A percentile compares a stretch with the other conserved stretches of the same genome.
These are phyloP conservation scores for Schlechtendalia chinensis DNA, from an alignment of 1,140 invertebrate genomes.

Conservation along the genomic window DNA sequence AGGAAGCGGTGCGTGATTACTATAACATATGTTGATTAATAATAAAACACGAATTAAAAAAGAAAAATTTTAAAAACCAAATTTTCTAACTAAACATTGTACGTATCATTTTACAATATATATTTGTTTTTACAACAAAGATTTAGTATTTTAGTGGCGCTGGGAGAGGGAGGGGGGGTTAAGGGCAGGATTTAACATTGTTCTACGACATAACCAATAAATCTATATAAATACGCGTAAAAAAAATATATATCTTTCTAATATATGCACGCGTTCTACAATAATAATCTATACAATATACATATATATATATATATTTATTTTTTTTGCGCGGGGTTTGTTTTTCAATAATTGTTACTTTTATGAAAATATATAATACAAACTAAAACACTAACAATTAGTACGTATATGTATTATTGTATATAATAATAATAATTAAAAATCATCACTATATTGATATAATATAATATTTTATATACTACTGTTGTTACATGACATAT, in stretches of 20 bases:
- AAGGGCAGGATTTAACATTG: background rate
- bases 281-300: slow-evolving; percentile 12
- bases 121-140: background rate
- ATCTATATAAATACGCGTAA: background rate
- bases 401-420: background rate
- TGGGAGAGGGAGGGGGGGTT: no score
- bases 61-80: no score
- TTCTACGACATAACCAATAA: background rate
- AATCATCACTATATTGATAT: background rate
- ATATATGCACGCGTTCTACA: background rate
- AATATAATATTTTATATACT: background rate
- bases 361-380: slow-evolving; percentile 35
- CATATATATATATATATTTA: no score
- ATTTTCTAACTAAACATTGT: background rate
- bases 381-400: slow-evolving; percentile 39
- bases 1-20: background rate
- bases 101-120: background rate
- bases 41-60: background rate
- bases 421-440: slow-evolving; percentile 23
- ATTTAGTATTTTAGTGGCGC: background rate
- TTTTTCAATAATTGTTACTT: slow-evolving; percentile 7
- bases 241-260: no score
- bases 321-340: background rate
- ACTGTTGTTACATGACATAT: background rate
- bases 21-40: background rate